Base-by-base conservation (phyloP, 2,888 invertebrate genomes). In the Alentia gelatinosa region DNA sequence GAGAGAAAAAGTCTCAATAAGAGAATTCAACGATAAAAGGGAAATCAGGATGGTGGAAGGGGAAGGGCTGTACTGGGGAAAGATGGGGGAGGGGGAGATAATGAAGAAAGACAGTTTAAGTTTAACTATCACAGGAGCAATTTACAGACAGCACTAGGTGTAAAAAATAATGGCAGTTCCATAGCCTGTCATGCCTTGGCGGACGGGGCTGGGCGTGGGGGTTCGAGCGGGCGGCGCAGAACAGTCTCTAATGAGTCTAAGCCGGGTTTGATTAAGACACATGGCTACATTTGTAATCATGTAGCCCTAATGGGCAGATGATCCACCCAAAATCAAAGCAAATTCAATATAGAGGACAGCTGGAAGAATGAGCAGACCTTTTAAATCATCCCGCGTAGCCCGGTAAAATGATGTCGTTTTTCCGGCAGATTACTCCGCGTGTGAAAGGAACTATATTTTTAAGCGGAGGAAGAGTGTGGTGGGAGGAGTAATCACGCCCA, bases 361-460 rank as follows among this genome's bases (percentile, higher is more conserved):
- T 47, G 33, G 86, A 47, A 86, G 86, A 86, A 42, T 86, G 33
- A 86, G 30, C 86, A 86, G 47, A 26, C 86, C 86, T 50, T 86
- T 50, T 86, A 86, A 86, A 86, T 86, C 86, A 86, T 40, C 42
- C 50, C 42, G 30, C 50, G n/a, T 15, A 30, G 26, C 15, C 50
- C 26, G 47, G 30, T n/a, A 42, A 86, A 83, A 42, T 86, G 35
- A 86, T 42, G 42, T 19, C 30, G 33, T 47, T 86, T 30, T 47
- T 86, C 83, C 33, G 50, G 26, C 37, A 40, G 83, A 83, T 83
- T 83, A 40, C 39, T 40, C n/a, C 40, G 3, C 83, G 23, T 83
- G 75, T 37, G 35, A 83, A 40, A 35, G 83, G 40, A 39, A 83
- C 83, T 23, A 23, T 83, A 5, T 83, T 35, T 68, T 68, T 68